phyloP scores from a whole-genome alignment of 2,888 invertebrate species.

The Calameuta idolon region DNA sequence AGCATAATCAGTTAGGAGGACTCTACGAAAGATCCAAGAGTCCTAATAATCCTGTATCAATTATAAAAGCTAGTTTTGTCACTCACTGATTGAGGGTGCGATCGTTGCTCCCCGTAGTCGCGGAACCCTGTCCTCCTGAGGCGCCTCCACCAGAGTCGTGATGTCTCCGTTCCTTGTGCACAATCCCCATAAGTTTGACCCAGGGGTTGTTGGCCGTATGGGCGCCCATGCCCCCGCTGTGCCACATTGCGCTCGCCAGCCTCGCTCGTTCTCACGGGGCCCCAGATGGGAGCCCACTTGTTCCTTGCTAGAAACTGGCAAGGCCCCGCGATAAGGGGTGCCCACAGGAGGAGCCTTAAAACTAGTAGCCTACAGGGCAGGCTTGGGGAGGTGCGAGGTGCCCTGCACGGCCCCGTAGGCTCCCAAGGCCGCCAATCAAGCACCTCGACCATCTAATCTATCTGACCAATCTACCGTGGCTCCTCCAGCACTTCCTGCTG shows the following conservation, averaged over 20 bases:
- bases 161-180: constrained; percentile 80
- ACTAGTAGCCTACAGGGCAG: constrained; percentile 34
- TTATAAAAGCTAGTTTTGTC: constrained; percentile 6
- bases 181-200: constrained; percentile 86
- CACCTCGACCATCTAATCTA: constrained; percentile 64
- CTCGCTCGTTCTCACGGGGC: constrained; percentile 54
- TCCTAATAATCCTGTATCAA: too few species aligned
- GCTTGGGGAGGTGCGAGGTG: constrained; percentile 58
- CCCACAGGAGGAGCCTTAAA: constrained; percentile 26
- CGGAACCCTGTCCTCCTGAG: constrained; percentile 65
- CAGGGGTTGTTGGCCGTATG: constrained; percentile 83
- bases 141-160: constrained; percentile 72
- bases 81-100: constrained; percentile 80
- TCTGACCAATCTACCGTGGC: constrained; percentile 39
- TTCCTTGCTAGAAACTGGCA: constrained; percentile 35
- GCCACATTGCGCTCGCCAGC: constrained; percentile 76
- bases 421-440: constrained; percentile 60
- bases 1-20: too few species aligned
- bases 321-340: constrained; percentile 34
- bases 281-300: constrained; percentile 45
- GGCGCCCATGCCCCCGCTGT: constrained; percentile 80
- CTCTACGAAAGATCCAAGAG: too few species aligned
- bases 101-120: constrained; percentile 72
- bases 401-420: constrained; percentile 64
- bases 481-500: constrained; percentile 19